These are phyloP conservation scores for Acanthosepion pharaonis DNA, from an alignment of 2,888 invertebrate genomes.

Conservation along the genomic window DNA sequence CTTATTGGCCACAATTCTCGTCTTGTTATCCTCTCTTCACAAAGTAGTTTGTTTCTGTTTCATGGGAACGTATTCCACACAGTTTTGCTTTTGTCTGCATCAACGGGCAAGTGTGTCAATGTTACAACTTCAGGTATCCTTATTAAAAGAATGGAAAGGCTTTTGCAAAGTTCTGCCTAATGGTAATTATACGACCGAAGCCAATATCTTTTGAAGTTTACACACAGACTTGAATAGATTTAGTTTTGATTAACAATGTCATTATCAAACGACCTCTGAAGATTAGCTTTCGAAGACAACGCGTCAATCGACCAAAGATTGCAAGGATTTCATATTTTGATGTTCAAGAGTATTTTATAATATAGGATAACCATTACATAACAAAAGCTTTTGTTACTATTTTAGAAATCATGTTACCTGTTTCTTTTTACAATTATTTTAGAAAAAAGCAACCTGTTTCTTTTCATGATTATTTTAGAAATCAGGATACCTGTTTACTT, in stretches of 20 bases:
- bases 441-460: no score
- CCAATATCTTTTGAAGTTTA: background rate
- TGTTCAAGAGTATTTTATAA: no score
- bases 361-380: no score
- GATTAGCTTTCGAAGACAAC: no score
- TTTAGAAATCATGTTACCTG: no score
- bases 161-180: background rate
- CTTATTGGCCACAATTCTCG: background rate
- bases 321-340: no score
- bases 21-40: background rate
- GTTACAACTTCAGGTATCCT: background rate
- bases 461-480: no score
- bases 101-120: background rate
- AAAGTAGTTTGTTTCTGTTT: background rate
- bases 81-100: background rate
- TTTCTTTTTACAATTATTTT: no score
- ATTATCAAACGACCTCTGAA: no score
- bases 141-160: background rate
- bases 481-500: no score
- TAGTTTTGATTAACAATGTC: background rate
- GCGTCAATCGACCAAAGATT: no score
- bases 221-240: background rate
- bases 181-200: background rate
- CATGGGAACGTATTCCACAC: background rate
- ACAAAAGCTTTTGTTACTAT: no score